Evolutionary conservation across 2,888 invertebrate genomes (phyloP).

Genomic region (Ecdyonurus torrentis): DNA sequence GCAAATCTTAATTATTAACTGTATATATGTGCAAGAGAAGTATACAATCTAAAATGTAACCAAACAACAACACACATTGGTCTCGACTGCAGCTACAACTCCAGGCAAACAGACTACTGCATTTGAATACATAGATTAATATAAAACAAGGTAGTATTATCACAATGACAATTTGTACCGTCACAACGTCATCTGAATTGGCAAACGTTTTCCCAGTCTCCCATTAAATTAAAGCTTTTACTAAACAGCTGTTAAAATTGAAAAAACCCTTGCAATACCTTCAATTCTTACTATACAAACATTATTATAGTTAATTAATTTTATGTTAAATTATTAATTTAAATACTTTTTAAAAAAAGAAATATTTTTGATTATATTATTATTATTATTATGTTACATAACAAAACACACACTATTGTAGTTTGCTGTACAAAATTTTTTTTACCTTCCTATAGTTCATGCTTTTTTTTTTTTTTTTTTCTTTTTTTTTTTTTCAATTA

Average conservation of each 20-base stretch:
- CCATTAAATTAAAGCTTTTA: constrained; percentile 12
- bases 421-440: neutral
- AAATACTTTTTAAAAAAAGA: neutral
- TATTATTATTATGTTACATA: neutral
- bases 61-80: constrained; percentile 11
- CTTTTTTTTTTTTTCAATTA: neutral
- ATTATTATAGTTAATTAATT: constrained; percentile 3
- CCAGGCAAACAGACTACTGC: constrained; percentile 13
- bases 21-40: neutral
- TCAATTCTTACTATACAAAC: constrained; percentile 6
- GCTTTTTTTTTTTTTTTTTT: neutral
- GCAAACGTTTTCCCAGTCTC: constrained; percentile 13
- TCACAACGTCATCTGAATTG: constrained; percentile 15
- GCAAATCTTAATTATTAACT: neutral
- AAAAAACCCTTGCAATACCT: constrained; percentile 10
- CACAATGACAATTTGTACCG: constrained; percentile 16
- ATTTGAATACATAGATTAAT: constrained; percentile 12
- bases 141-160: constrained; percentile 14
- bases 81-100: constrained; percentile 9
- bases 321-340: constrained; percentile 13
- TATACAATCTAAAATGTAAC: neutral
- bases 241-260: constrained; percentile 12
- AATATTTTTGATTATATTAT: neutral
- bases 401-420: neutral
- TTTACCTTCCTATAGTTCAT: no score